These are phyloP conservation scores for Phoebastria nigripes DNA, from an alignment of 2,797 vertebrate species.

Conservation along the genomic window DNA sequence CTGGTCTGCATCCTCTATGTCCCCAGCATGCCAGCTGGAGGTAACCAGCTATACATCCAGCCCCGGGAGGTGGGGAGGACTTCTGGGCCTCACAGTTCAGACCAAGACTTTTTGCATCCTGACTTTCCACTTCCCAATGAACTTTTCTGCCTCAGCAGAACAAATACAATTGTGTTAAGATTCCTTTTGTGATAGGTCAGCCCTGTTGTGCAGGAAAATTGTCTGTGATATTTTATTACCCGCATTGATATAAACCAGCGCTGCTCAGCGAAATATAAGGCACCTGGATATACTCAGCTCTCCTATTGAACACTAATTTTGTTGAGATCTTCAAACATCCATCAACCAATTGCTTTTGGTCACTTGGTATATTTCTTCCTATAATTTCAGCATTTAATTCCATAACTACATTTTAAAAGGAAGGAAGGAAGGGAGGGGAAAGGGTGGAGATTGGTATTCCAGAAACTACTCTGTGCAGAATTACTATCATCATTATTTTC, in stretches of 20 bases:
- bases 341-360: not conserved
- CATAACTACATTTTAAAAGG: not conserved
- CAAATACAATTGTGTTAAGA: not conserved
- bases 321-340: not conserved
- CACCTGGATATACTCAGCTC: not conserved
- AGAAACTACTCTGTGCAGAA: not conserved
- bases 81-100: not conserved
- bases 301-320: not conserved
- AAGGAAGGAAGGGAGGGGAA: not conserved
- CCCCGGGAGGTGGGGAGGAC: rapidly evolving
- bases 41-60: not conserved
- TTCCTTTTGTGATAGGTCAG: not conserved
- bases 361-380: not conserved
- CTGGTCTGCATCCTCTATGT: rapidly evolving
- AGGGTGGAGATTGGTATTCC: not conserved
- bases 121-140: not conserved
- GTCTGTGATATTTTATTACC: not conserved
- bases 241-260: not conserved
- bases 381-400: not conserved
- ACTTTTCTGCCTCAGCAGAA: not conserved
- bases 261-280: not conserved
- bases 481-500: not conserved
- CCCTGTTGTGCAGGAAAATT: not conserved
- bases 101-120: not conserved
- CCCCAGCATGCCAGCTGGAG: rapidly evolving